phyloP scores from a whole-genome alignment of 2,113 vertebrate species.

The Archocentrus centrarchus region DNA sequence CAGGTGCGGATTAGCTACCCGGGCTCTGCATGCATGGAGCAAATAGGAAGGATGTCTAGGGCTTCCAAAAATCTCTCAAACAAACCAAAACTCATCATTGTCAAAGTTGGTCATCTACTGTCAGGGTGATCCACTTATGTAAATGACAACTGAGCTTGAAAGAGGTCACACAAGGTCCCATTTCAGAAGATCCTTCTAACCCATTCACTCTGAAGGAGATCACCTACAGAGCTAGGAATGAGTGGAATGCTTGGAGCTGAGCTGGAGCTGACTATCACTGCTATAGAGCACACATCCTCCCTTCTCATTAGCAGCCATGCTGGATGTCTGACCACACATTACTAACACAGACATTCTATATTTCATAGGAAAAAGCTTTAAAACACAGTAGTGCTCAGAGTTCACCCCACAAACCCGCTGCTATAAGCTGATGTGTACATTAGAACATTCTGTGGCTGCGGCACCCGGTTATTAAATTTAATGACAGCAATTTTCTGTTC shows the following conservation, averaged over 20 bases:
- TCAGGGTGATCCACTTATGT: background rate
- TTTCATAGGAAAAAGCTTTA: constrained; percentile 16
- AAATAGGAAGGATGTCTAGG: constrained; percentile 26
- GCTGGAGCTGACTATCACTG: constrained; percentile 14
- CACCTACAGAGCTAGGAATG: constrained; percentile 64
- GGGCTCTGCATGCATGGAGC: constrained; percentile 13
- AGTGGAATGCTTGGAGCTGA: constrained; percentile 58
- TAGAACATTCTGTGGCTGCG: constrained; percentile 49
- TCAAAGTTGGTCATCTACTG: constrained; percentile 28
- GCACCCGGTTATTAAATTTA: constrained; percentile 51
- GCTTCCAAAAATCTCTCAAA: constrained; percentile 30
- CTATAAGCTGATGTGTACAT: constrained; percentile 25
- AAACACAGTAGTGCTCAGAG: constrained; percentile 16
- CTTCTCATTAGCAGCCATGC: constrained; percentile 9
- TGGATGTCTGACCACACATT: constrained; percentile 34
- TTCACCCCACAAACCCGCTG: constrained; percentile 14
- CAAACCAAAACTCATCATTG: constrained; percentile 25
- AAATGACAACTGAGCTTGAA: constrained; percentile 24
- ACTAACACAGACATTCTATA: constrained; percentile 19
- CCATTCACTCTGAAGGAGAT: constrained; percentile 24
- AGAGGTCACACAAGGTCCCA: constrained; percentile 24
- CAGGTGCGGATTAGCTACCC: constrained; percentile 53
- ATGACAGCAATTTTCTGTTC: constrained; percentile 67
- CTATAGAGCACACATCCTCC: constrained; percentile 11
- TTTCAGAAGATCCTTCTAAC: constrained; percentile 52